These are phyloP conservation scores for Callionymus lyra DNA, from an alignment of 2,113 vertebrate genomes.

Conservation along the genomic window DNA sequence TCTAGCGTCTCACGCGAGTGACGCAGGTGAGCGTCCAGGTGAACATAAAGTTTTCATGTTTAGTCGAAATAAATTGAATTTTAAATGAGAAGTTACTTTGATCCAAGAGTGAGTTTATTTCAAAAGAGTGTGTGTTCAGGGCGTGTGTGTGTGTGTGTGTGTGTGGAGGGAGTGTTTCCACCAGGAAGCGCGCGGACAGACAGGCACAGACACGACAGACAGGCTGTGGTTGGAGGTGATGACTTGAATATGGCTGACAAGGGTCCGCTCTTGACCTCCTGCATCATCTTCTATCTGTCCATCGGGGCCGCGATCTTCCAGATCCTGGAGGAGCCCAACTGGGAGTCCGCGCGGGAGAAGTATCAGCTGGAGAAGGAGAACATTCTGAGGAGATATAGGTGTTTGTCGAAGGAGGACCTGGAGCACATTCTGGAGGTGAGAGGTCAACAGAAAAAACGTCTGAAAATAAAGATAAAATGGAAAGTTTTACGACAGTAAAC, in stretches of 20 bases:
- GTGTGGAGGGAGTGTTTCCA: conserved; percentile 1
- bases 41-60: too few species aligned
- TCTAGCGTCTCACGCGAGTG: conserved; percentile 1
- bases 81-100: too few species aligned
- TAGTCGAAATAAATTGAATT: too few species aligned
- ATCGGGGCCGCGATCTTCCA: conserved; percentile 93
- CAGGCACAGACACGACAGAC: background rate
- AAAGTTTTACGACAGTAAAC: background rate
- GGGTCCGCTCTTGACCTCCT: conserved; percentile 85
- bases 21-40: too few species aligned
- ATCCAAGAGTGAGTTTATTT: too few species aligned
- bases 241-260: conserved; percentile 80
- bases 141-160: background rate
- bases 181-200: conserved; percentile 28
- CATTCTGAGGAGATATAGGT: conserved; percentile 71
- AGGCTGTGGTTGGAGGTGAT: conserved; percentile 27
- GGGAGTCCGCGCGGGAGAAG: conserved; percentile 65
- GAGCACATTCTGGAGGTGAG: conserved; percentile 83
- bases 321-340: conserved; percentile 85
- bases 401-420: conserved; percentile 72
- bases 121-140: background rate
- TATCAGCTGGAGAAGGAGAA: conserved; percentile 66
- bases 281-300: conserved; percentile 92
- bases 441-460: background rate
- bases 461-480: background rate